A percentile compares a stretch with the other conserved stretches of the same genome.
Conservation (phyloP, 2,888 invertebrate genomes). For the Drosophila rellima region DNA sequence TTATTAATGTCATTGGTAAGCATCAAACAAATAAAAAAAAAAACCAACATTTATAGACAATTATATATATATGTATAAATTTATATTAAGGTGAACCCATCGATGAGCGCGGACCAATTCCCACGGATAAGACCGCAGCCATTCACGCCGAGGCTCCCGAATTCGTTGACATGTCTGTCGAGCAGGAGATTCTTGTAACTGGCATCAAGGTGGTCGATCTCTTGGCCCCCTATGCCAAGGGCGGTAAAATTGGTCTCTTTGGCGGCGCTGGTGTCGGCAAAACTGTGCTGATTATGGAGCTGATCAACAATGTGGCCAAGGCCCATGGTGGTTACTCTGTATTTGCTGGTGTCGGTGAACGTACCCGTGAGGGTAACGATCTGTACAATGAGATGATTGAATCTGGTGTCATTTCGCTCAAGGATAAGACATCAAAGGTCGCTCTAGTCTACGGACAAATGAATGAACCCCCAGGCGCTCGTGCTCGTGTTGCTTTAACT, state of each 20-base stretch:
- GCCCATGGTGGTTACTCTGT: conserved; percentile 98
- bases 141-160: conserved; percentile 97
- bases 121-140: conserved; percentile 91
- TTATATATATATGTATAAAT: not conserved
- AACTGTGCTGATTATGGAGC: conserved; percentile 98
- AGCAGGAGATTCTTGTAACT: conserved; percentile 96
- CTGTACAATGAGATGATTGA: conserved; percentile 98
- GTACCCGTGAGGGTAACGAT: conserved; percentile 98
- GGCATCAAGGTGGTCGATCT: conserved; percentile 97
- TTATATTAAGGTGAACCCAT: conserved; percentile 88
- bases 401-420: conserved; percentile 95
- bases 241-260: conserved; percentile 97
- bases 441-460: conserved; percentile 97
- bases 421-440: conserved; percentile 93
- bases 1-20: conserved; percentile 95
- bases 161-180: conserved; percentile 96
- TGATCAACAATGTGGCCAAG: conserved; percentile 98
- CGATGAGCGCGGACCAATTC: conserved; percentile 94
- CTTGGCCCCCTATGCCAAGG: conserved; percentile 96
- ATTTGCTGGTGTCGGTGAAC: conserved; percentile 97
- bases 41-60: not conserved
- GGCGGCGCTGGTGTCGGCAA: conserved; percentile 98
- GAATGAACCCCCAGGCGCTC: conserved; percentile 98
- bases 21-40: not conserved
- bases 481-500: conserved; percentile 96